Percentiles rank a stretch among this genome's conserved stretches.
These are phyloP conservation scores for Argyresthia albistria DNA, from an alignment of 2,888 invertebrate genomes.

Conservation along the genomic window DNA sequence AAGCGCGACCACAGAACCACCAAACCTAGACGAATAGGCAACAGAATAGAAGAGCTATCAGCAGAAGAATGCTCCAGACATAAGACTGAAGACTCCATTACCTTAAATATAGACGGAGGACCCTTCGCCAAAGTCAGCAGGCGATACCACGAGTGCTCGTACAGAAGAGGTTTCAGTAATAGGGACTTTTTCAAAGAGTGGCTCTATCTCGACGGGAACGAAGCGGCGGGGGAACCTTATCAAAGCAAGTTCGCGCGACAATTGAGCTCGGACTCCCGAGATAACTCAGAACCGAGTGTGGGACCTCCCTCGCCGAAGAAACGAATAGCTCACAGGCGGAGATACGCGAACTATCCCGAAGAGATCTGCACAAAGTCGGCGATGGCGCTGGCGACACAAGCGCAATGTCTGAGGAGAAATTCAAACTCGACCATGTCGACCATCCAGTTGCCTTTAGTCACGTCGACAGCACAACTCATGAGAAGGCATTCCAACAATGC, in stretches of 20 bases:
- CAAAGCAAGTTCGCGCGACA: constrained; percentile 68
- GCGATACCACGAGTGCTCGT: constrained; percentile 45
- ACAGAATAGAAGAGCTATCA: constrained; percentile 49
- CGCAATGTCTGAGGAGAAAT: constrained; percentile 71
- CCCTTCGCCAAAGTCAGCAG: constrained; percentile 59
- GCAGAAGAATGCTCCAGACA: constrained; percentile 43
- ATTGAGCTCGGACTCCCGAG: constrained; percentile 66
- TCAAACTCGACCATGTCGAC: constrained; percentile 76
- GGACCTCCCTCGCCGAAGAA: constrained; percentile 62
- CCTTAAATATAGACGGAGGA: constrained; percentile 60
- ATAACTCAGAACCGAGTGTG: constrained; percentile 62
- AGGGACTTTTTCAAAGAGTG: constrained; percentile 63
- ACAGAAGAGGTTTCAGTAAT: constrained; percentile 43
- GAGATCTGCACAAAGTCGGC: constrained; percentile 65
- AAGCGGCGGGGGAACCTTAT: constrained; percentile 56
- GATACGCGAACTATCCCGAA: constrained; percentile 56
- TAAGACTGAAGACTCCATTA: constrained; percentile 16
- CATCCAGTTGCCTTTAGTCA: constrained; percentile 67
- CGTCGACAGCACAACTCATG: constrained; percentile 63
- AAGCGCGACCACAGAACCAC: constrained; percentile 42
- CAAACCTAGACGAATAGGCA: constrained; percentile 37
- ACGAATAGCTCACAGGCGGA: constrained; percentile 43
- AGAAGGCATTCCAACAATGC: constrained; percentile 76
- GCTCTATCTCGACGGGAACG: constrained; percentile 52
- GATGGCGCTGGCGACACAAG: constrained; percentile 57